These are phyloP conservation scores for Tragelaphus buxtoni DNA, from an alignment of 2,113 vertebrate genomes.

Conservation along the genomic window DNA sequence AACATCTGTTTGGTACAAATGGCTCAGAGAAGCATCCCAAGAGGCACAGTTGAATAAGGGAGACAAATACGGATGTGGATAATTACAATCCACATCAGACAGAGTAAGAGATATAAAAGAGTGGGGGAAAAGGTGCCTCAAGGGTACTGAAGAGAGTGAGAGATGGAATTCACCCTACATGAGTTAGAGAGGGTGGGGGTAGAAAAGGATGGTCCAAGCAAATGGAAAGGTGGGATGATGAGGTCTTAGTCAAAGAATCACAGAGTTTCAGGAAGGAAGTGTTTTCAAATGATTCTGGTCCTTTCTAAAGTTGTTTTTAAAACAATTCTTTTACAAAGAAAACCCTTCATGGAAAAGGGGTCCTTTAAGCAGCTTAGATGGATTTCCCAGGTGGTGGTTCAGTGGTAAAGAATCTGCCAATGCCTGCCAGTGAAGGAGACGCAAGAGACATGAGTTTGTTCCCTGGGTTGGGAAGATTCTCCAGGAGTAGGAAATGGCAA, in stretches of 20 bases:
- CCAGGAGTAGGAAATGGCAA: not conserved
- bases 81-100: not conserved
- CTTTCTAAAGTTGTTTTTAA: not conserved
- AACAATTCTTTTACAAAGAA: not conserved
- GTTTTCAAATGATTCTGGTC: not conserved
- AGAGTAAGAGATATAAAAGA: not conserved
- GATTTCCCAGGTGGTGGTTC: not conserved
- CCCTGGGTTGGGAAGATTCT: not conserved
- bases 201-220: not conserved
- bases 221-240: too few relatives aligned
- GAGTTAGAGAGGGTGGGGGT: not conserved
- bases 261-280: not conserved
- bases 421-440: not conserved
- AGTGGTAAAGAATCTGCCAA: not conserved
- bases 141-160: not conserved
- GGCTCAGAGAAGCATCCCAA: not conserved
- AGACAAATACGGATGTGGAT: not conserved
- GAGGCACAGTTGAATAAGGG: not conserved
- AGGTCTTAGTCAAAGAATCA: not conserved
- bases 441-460: not conserved
- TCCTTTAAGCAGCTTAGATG: not conserved
- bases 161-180: not conserved
- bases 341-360: not conserved
- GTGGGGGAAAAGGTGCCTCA: fast-evolving
- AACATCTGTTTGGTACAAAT: not conserved